A percentile compares a stretch with the other conserved stretches of the same genome.
These are phyloP conservation scores for Sander vitreus DNA, from an alignment of 2,113 vertebrate species.

Conservation along the genomic window DNA sequence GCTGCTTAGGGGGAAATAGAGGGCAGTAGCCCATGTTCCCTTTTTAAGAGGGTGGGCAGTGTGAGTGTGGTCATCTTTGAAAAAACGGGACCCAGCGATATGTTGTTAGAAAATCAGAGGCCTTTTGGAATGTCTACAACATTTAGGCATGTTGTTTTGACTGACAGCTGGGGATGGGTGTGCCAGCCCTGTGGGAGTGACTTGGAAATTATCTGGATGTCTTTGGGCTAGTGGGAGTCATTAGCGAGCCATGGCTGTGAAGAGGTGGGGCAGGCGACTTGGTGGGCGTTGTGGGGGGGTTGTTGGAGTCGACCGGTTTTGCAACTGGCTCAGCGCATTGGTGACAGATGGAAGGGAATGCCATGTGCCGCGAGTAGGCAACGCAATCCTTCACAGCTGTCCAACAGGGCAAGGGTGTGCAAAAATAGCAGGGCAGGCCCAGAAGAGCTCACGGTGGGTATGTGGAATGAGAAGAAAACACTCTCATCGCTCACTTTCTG, in stretches of 20 bases:
- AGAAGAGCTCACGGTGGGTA: slow-evolving; percentile 45
- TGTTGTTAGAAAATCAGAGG: slow-evolving; percentile 25
- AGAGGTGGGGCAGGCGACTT: slow-evolving; percentile 36
- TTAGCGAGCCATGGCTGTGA: slow-evolving; percentile 53
- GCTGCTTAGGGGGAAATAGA: slow-evolving; percentile 61
- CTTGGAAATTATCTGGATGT: slow-evolving; percentile 64
- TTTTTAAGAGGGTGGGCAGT: slow-evolving; percentile 43
- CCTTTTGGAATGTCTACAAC: slow-evolving; percentile 41
- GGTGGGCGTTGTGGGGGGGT: not conserved
- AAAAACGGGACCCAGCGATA: slow-evolving; percentile 21
- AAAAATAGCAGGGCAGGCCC: slow-evolving; percentile 63
- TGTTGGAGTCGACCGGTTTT: slow-evolving; percentile 60
- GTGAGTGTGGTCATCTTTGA: slow-evolving; percentile 55
- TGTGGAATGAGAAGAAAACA: slow-evolving; percentile 73
- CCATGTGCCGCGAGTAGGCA: slow-evolving; percentile 63
- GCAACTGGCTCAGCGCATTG: slow-evolving; percentile 44
- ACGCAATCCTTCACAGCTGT: slow-evolving; percentile 75
- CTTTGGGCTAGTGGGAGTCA: slow-evolving; percentile 61
- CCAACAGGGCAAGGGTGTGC: slow-evolving; percentile 60
- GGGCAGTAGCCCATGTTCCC: slow-evolving; percentile 47
- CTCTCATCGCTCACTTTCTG: slow-evolving; percentile 61
- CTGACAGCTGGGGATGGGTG: slow-evolving; percentile 59
- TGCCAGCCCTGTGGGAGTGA: slow-evolving; percentile 53
- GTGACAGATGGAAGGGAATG: slow-evolving; percentile 73
- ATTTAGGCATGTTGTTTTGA: slow-evolving; percentile 60